Percentiles rank a stretch among this genome's conserved stretches.
These are phyloP conservation scores for Acanthococcus lagerstroemiae DNA, from an alignment of 2,888 invertebrate species.

Conservation along the genomic window DNA sequence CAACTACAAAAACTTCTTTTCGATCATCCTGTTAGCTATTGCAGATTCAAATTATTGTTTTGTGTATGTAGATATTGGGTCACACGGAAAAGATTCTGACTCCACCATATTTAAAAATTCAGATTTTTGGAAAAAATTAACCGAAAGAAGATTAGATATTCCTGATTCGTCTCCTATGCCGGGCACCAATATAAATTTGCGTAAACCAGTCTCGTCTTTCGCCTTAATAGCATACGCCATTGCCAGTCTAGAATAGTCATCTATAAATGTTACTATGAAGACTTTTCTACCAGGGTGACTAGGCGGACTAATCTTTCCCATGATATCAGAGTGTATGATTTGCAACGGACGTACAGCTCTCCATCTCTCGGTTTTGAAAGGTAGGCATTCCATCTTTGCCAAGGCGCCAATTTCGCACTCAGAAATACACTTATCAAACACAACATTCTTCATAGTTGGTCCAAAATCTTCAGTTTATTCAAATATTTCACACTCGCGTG, in stretches of 20 bases:
- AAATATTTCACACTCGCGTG: background rate
- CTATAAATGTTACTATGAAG: background rate
- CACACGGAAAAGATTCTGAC: no score
- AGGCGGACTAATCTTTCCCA: no score
- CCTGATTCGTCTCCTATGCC: slow-evolving; percentile 2
- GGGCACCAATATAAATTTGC: background rate
- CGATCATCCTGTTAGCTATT: no score
- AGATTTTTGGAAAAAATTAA: background rate
- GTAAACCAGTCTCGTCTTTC: background rate
- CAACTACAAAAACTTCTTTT: no score
- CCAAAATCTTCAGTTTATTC: background rate
- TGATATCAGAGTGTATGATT: background rate
- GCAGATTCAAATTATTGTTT: no score
- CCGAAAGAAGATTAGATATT: background rate
- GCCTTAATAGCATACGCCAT: background rate
- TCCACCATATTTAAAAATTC: no score
- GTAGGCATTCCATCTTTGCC: no score
- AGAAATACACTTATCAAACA: background rate
- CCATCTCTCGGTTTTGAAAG: background rate
- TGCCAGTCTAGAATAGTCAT: background rate
- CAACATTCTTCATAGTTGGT: background rate
- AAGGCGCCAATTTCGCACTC: background rate
- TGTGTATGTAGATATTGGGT: no score
- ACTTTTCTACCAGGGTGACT: background rate
- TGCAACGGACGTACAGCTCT: background rate